phyloP scores from a whole-genome alignment of 64 coral and sea anemone genomes.

The Orbicella faveolata region DNA sequence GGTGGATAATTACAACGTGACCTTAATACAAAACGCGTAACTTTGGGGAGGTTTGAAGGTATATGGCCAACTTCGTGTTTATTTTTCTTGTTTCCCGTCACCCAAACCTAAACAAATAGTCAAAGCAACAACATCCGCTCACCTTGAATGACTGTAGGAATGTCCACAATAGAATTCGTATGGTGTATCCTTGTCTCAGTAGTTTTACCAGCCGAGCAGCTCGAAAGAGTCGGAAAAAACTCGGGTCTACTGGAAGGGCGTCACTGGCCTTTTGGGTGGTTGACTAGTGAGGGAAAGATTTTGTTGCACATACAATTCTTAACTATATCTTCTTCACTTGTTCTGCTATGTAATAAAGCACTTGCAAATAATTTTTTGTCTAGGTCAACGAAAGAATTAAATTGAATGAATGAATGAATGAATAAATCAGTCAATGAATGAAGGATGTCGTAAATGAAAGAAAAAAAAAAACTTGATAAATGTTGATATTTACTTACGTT shows the following conservation, averaged over 20 bases:
- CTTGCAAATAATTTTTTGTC: too few species aligned
- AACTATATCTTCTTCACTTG: too few species aligned
- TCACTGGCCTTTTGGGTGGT: background rate
- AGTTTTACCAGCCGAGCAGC: conserved; percentile 89
- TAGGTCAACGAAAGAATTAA: too few species aligned
- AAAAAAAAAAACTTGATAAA: too few species aligned
- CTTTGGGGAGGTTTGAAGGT: too few species aligned
- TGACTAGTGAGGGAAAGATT: background rate
- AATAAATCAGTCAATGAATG: background rate
- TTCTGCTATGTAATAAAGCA: too few species aligned
- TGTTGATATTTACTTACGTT: background rate
- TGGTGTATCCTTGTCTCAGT: conserved; percentile 93
- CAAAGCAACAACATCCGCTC: background rate
- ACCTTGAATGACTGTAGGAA: conserved; percentile 96
- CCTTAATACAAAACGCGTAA: too few species aligned
- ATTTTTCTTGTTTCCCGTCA: too few species aligned
- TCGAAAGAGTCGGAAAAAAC: conserved; percentile 91
- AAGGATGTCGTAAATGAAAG: too few species aligned
- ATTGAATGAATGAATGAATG: background rate
- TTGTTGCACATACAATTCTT: too few species aligned
- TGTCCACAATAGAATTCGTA: conserved; percentile 91
- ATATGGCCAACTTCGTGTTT: too few species aligned
- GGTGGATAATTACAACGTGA: too few species aligned
- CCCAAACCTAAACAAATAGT: background rate
- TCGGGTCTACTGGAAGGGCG: conserved; percentile 78